These are phyloP conservation scores for Athalia cordata DNA, from an alignment of 2,888 invertebrate species.

Conservation along the genomic window DNA sequence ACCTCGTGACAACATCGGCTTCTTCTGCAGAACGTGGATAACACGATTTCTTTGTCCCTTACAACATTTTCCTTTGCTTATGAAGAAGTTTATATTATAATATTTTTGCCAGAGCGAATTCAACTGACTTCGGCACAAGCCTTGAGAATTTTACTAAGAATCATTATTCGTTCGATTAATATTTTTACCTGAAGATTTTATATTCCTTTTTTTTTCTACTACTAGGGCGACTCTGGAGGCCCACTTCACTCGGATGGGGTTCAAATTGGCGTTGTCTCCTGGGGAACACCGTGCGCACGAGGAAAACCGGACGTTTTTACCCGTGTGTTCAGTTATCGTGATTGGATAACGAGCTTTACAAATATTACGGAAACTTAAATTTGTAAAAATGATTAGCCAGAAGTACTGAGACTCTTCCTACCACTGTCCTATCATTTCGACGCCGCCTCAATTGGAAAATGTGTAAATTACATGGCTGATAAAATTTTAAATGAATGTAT, in stretches of 20 bases:
- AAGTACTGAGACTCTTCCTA: too few relatives aligned
- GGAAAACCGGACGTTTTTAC: constrained; percentile 64
- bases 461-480: too few relatives aligned
- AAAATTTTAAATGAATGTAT: too few relatives aligned
- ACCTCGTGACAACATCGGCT: constrained; percentile 21
- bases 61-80: background rate
- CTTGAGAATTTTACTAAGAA: too few relatives aligned
- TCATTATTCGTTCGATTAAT: too few relatives aligned
- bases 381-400: background rate
- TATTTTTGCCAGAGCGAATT: too few relatives aligned
- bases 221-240: constrained; percentile 50
- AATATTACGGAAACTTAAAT: constrained; percentile 37
- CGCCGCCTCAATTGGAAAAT: too few relatives aligned
- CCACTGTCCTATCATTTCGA: too few relatives aligned
- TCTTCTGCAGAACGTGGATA: background rate
- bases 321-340: constrained; percentile 57
- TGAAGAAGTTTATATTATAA: too few relatives aligned
- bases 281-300: constrained; percentile 62
- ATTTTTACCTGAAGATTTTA: background rate
- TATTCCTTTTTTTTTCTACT: background rate
- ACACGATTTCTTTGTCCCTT: background rate
- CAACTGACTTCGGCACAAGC: too few relatives aligned
- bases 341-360: constrained; percentile 56
- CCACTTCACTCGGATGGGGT: constrained; percentile 49
- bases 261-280: constrained; percentile 63